phyloP scores from a whole-genome alignment of 2,888 invertebrate species.

The Ophion obscuratus region DNA sequence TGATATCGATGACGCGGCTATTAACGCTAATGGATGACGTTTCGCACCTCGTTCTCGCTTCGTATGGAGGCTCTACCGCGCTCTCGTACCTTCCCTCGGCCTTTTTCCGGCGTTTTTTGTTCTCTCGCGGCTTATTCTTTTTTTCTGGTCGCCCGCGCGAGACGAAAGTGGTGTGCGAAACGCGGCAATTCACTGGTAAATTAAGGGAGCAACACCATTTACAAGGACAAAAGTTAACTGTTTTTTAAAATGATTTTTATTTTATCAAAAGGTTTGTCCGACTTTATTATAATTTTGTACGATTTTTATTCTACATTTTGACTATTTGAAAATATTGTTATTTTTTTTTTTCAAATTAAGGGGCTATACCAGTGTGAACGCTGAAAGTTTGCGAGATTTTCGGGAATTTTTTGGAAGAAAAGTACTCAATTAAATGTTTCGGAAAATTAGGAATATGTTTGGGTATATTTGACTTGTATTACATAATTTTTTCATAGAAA shows the following conservation, averaged over 20 bases:
- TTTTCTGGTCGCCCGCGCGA: neutral
- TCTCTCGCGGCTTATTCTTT: neutral
- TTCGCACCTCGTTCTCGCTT: slow-evolving; percentile 48
- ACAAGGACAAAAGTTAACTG: too few relatives aligned
- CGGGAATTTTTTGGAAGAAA: too few relatives aligned
- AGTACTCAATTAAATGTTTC: too few relatives aligned
- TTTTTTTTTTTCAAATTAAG: neutral
- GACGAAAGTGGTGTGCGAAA: neutral
- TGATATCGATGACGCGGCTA: slow-evolving; percentile 72
- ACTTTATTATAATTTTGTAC: too few relatives aligned
- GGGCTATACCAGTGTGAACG: too few relatives aligned
- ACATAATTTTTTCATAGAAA: too few relatives aligned
- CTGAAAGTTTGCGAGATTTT: too few relatives aligned
- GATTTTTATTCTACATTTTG: too few relatives aligned
- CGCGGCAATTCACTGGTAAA: slow-evolving; percentile 42
- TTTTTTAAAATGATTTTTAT: too few relatives aligned
- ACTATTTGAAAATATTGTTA: neutral
- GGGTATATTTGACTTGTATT: too few relatives aligned
- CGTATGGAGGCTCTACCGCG: neutral
- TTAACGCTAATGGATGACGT: slow-evolving; percentile 72
- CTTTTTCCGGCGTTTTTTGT: slow-evolving; percentile 14
- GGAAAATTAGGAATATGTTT: too few relatives aligned
- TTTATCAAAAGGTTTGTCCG: neutral
- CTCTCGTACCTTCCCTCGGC: slow-evolving; percentile 15
- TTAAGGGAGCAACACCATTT: neutral